Percentiles rank a stretch among this genome's conserved stretches.
Conservation (phyloP, 2,797 vertebrate species). For the Anguilla anguilla region DNA sequence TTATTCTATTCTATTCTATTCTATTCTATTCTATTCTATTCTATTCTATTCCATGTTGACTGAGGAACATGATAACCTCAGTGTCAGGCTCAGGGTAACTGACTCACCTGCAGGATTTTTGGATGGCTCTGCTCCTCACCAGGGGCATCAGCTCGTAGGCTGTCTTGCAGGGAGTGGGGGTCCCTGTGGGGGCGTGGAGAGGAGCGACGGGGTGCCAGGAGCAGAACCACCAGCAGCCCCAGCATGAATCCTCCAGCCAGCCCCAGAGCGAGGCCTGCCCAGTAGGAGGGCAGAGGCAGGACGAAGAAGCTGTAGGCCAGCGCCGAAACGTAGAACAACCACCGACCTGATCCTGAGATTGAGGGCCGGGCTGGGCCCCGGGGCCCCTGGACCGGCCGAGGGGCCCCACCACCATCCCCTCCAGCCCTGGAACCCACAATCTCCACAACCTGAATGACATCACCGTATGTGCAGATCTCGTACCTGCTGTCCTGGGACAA, state of each 20-base stretch:
- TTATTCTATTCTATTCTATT: too few species aligned
- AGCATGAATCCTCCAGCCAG: constrained; percentile 76
- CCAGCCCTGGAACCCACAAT: constrained; percentile 43
- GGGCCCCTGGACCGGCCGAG: background rate
- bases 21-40: background rate
- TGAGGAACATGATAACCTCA: background rate
- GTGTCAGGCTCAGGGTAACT: background rate
- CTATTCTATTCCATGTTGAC: background rate
- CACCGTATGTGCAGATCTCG: constrained; percentile 73
- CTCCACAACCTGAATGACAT: constrained; percentile 77
- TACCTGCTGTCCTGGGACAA: constrained; percentile 58
- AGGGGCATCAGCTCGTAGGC: constrained; percentile 39
- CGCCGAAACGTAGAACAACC: constrained; percentile 72
- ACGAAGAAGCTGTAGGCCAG: constrained; percentile 81
- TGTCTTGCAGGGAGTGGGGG: constrained; percentile 11
- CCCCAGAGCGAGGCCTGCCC: constrained; percentile 79
- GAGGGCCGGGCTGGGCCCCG: constrained; percentile 34
- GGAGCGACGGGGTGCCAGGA: constrained; percentile 56
- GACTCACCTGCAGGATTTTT: constrained; percentile 67
- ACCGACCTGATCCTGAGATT: constrained; percentile 62
- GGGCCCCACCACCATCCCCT: background rate
- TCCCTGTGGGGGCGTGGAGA: constrained; percentile 8
- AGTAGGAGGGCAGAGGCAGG: constrained; percentile 78
- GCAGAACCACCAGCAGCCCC: constrained; percentile 74
- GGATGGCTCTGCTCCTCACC: constrained; percentile 47